phyloP scores from a whole-genome alignment of 92 coral and sea anemone genomes.

The Zoanthus sansibaricus region DNA sequence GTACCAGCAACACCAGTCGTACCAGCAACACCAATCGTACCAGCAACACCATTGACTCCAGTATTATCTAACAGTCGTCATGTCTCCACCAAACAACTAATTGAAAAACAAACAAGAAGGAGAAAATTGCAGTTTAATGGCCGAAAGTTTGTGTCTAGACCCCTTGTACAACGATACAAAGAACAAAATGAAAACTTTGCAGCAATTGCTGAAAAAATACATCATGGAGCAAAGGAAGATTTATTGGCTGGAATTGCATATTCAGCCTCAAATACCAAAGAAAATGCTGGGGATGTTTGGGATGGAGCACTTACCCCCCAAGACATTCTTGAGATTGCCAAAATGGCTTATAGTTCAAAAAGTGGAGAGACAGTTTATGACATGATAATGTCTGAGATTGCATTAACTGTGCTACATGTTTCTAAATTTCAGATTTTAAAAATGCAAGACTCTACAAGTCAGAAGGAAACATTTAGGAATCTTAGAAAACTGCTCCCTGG shows the following conservation, averaged over 20 bases:
- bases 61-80: not conserved
- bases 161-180: constrained; percentile 49
- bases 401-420: not conserved
- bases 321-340: constrained; percentile 52
- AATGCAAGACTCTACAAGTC: not conserved
- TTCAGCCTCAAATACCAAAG: constrained; percentile 2
- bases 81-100: not conserved
- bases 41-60: not conserved
- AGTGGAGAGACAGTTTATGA: not conserved
- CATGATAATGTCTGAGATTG: not conserved
- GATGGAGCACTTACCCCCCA: constrained; percentile 53
- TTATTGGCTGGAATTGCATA: constrained; percentile 42
- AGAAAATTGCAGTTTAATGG: constrained; percentile 27
- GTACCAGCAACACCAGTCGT: not conserved
- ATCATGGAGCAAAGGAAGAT: constrained; percentile 58
- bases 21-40: not conserved
- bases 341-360: constrained; percentile 14
- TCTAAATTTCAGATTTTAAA: not conserved
- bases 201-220: constrained; percentile 46
- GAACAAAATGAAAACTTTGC: constrained; percentile 23
- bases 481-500: not conserved
- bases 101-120: not conserved
- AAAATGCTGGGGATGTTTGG: not conserved
- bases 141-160: constrained; percentile 10
- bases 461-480: not conserved